Conservation (phyloP, 2,888 invertebrate genomes). For the Andrena dorsata region DNA sequence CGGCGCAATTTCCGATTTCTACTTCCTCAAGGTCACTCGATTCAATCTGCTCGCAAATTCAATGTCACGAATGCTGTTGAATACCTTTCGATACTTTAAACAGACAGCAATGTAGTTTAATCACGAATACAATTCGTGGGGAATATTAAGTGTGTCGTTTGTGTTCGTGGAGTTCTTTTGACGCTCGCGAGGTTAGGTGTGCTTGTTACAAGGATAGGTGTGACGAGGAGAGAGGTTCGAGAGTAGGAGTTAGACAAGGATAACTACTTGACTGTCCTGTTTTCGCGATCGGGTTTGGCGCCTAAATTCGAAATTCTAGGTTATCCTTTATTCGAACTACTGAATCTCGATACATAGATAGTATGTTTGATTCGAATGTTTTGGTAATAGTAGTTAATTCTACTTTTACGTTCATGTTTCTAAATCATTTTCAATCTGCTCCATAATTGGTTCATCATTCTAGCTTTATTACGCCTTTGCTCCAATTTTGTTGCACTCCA, state of each 20-base stretch:
- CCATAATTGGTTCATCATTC: too few relatives aligned
- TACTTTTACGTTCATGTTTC: too few relatives aligned
- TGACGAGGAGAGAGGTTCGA: slow-evolving; percentile 38
- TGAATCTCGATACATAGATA: too few relatives aligned
- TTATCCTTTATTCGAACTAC: not conserved
- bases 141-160: too few relatives aligned
- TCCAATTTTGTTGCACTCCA: too few relatives aligned
- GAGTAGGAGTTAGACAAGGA: slow-evolving; percentile 18
- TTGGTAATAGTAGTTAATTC: too few relatives aligned
- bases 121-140: not conserved
- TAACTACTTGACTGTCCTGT: slow-evolving; percentile 1
- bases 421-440: too few relatives aligned
- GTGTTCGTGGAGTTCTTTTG: not conserved
- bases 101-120: not conserved
- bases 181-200: slow-evolving; percentile 50
- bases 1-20: slow-evolving; percentile 45
- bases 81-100: not conserved
- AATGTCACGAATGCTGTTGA: not conserved
- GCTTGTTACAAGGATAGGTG: slow-evolving; percentile 33
- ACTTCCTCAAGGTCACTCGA: slow-evolving; percentile 39
- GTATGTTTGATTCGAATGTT: too few relatives aligned
- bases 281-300: not conserved
- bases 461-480: too few relatives aligned
- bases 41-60: slow-evolving; percentile 6
- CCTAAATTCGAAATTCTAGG: not conserved